Base-by-base conservation (phyloP, 2,888 invertebrate genomes). In the Lepidocyrtoides sp. region DNA sequence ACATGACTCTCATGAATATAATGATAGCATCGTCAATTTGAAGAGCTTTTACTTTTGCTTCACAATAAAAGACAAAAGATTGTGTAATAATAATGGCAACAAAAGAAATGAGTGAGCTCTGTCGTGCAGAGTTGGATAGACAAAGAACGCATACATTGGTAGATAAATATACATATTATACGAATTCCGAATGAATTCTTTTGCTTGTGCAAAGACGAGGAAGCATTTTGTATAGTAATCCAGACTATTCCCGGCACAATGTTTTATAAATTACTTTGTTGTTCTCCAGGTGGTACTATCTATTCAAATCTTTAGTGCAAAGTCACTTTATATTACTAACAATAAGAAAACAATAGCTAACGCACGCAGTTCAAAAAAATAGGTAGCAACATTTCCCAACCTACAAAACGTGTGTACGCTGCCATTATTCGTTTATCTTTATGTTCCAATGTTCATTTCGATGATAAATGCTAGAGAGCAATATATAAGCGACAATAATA, bases 11-110 rank as follows among this genome's bases (percentile, higher is more conserved):
- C 51, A 57, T 20, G 29, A 57, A 20, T n/a, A n/a, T 20, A 57
- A 57, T 20, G 4, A 20, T 20, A 63, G 1, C 60, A 3, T 60
- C 2, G 26, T 26, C 26, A 60, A 26, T 26, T 60, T 60, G 3
- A n/a, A n/a, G n/a, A n/a, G n/a, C 29, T 4, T 7, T 26, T 10
- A 12, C 20, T 7, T n/a, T n/a, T n/a, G n/a, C n/a, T n/a, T 1
- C 8, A 0, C 63, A n/a, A n/a, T 1, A 29, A 2, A 69, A 69
- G 69, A 69, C 69, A 69, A 69, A 69, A 36, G 69, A 32, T 17
- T n/a, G n/a, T 20, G 66, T 66, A 66, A 66, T 57, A 57, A 51
- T 63, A 66, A 32, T 32, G 36, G n/a, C 32, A n/a, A 66, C 66
- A 66, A 66, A 66, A 32, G 66, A 66, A 54, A 54, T 0, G n/a